Evolutionary conservation across 2,888 invertebrate species (phyloP).

Genomic region (Eupithecia vulgata): DNA sequence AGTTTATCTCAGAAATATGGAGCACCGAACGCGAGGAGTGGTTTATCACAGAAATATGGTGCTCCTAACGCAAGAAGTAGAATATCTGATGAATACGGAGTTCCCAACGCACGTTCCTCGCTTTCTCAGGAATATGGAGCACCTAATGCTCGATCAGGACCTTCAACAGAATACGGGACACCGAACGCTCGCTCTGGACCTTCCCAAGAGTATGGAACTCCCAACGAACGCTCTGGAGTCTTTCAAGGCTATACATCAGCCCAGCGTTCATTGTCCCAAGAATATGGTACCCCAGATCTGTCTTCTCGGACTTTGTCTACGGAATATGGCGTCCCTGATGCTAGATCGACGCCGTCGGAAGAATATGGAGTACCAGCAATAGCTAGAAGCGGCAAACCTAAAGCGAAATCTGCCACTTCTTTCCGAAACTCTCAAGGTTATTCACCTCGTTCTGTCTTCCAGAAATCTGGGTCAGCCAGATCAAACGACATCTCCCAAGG

Average conservation of each 20-base stretch:
- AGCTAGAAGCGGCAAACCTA: conserved; percentile 27
- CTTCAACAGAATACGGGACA: neutral
- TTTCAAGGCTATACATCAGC: neutral
- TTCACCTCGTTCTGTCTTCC: conserved; percentile 20
- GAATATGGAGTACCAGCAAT: conserved; percentile 60
- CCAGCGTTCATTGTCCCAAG: conserved; percentile 35
- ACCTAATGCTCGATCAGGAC: conserved; percentile 11
- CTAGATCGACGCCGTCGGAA: conserved; percentile 49
- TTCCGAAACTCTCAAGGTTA: conserved; percentile 22
- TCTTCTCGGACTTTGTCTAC: conserved; percentile 39
- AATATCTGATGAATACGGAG: conserved; percentile 49
- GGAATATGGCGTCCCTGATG: conserved; percentile 39
- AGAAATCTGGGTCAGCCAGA: conserved; percentile 14
- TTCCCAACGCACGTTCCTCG: conserved; percentile 14
- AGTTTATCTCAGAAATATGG: conserved; percentile 48
- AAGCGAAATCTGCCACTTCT: conserved; percentile 13
- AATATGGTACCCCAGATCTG: conserved; percentile 38
- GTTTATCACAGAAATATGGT: conserved; percentile 54
- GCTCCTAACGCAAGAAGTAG: conserved; percentile 42
- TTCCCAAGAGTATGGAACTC: conserved; percentile 7
- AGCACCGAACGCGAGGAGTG: conserved; percentile 47
- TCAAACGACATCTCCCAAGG: conserved; percentile 28
- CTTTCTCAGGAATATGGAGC: conserved; percentile 1
- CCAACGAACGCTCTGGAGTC: neutral
- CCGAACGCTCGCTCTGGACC: neutral